phyloP scores from a whole-genome alignment of 2,113 vertebrate species.

The Rhinogobius similis region DNA sequence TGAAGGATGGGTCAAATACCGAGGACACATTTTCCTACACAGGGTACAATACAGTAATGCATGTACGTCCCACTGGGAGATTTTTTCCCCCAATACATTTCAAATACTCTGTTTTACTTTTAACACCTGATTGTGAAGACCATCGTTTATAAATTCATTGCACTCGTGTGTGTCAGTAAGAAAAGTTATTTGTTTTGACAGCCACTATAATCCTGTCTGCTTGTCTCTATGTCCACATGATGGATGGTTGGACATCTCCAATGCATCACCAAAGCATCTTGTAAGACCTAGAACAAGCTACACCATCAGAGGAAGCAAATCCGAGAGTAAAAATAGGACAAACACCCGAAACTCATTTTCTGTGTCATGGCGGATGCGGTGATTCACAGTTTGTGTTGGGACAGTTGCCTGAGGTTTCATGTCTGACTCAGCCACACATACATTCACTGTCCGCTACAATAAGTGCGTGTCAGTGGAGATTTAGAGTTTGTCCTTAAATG shows the following conservation, averaged over 20 bases:
- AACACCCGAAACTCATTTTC: slow-evolving; percentile 3
- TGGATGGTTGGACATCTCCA: neutral
- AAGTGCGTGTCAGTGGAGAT: slow-evolving; percentile 23
- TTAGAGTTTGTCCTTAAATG: slow-evolving; percentile 28
- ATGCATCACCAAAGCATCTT: neutral
- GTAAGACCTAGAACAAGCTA: slow-evolving; percentile 1
- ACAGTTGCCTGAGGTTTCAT: slow-evolving; percentile 3
- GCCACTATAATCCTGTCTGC: slow-evolving; percentile 5
- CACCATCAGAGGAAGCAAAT: slow-evolving; percentile 22
- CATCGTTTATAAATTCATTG: neutral
- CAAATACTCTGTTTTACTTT: no score
- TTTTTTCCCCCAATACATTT: no score
- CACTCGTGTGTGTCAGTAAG: neutral
- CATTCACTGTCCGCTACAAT: slow-evolving; percentile 1
- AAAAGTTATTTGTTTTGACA: neutral
- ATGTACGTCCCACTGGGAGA: no score
- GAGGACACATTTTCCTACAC: no score
- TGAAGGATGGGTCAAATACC: no score
- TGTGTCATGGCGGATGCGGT: neutral
- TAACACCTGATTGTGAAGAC: no score
- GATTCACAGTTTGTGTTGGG: slow-evolving; percentile 6
- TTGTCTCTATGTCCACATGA: slow-evolving; percentile 8
- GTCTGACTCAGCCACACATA: slow-evolving; percentile 10
- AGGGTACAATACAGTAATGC: no score
- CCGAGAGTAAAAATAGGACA: neutral